A percentile compares a stretch with the other conserved stretches of the same genome.
Evolutionary conservation across 2,888 invertebrate genomes (phyloP).

Genomic region (Orthosia gracilis): DNA sequence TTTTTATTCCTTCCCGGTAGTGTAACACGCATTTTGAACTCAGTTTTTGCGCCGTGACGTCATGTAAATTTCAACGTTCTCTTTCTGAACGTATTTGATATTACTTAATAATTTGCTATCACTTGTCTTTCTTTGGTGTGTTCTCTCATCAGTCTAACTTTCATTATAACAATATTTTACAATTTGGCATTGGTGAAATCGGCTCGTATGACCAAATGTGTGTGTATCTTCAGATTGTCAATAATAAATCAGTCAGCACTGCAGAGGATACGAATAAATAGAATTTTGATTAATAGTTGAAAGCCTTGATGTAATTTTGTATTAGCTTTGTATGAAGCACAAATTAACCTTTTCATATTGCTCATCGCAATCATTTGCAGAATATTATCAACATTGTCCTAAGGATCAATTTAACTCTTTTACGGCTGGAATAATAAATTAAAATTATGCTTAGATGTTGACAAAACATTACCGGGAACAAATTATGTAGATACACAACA

Average conservation of each 20-base stretch:
- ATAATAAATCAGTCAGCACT: constrained; percentile 29
- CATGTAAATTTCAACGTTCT: constrained; percentile 34
- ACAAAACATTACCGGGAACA: not conserved
- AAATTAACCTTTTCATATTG: not conserved
- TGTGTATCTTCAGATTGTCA: constrained; percentile 17
- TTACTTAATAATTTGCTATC: constrained; percentile 39
- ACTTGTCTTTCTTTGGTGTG: constrained; percentile 29
- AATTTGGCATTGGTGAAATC: constrained; percentile 19
- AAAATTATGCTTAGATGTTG: not conserved
- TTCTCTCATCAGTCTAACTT: too few species aligned
- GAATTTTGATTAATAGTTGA: constrained; percentile 36
- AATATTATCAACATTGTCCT: not conserved
- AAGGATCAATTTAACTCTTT: not conserved
- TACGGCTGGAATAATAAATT: not conserved
- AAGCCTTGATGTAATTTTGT: not conserved
- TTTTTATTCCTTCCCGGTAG: constrained; percentile 35
- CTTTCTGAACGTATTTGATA: constrained; percentile 36
- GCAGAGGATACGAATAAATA: constrained; percentile 24
- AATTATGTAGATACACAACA: constrained; percentile 2
- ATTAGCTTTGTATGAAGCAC: constrained; percentile 11
- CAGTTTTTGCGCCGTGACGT: constrained; percentile 47
- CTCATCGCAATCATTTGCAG: not conserved
- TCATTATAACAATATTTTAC: constrained; percentile 21
- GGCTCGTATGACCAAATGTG: constrained; percentile 13
- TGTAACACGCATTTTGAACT: constrained; percentile 33